Evolutionary conservation across 2,797 vertebrate genomes (phyloP), one percentile per base, ranked within the genome.

Genomic region (Lophius americanus): DNA sequence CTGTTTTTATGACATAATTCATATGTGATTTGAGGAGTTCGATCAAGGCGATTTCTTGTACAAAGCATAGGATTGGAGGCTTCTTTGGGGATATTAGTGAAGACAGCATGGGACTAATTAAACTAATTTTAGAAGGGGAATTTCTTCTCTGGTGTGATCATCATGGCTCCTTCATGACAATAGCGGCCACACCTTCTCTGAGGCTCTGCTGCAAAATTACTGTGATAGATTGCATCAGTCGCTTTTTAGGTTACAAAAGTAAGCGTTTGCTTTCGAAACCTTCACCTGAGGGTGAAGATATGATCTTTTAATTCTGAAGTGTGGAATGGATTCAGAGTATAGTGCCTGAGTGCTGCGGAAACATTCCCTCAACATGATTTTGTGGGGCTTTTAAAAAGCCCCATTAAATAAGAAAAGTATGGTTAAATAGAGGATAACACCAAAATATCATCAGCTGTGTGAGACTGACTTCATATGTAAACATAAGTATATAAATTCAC

Each of bases 321-420:
- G 23, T 23, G 23, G 23, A 23, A 23, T 23, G 23, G 23, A 23
- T 23, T 23, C 23, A 23, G 23, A 23, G 23, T 23, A 23, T 23
- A 23, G 23, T 23, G 23, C 23, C 23, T 23, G 23, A 52, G 56
- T 2, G 12, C 37, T 50, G 50, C 70, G 43, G 48, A 60, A 14
- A 58, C 64, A 74, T 80, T 82, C 63, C 67, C 86, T 73, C 63
- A 58, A 43, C 43, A 58, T 75, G 74, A n/a, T n/a, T n/a, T n/a
- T n/a, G n/a, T n/a, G n/a, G n/a, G n/a, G n/a, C n/a, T n/a, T 81
- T 66, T 82, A 23, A 49, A 56, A 57, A 54, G 61, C 35, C 41
- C 54, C 56, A 38, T 70, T 70, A 60, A 68, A 52, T 51, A 67
- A 60, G 53, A 73, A 51, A 58, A 61, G 44, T 36, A 35, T 2